Percentiles rank a stretch among this genome's conserved stretches.
Evolutionary conservation across 1,140 invertebrate genomes (phyloP).

Genomic region (Cardiocondyla obscurior): DNA sequence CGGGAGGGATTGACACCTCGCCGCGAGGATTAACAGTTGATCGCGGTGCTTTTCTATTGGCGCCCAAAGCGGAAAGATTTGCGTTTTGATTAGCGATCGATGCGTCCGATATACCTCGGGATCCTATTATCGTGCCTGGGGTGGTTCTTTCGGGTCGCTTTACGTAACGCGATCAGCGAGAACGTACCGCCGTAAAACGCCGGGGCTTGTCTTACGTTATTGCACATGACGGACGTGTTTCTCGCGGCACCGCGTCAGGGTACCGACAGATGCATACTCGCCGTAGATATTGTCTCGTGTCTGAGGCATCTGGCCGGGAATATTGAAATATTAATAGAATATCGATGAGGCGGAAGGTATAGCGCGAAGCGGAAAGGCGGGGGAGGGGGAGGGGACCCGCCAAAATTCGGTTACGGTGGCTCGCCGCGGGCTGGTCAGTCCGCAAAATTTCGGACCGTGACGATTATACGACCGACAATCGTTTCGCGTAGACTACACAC

Average conservation of each 20-base stretch:
- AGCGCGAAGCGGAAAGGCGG: not conserved
- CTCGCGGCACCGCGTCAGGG: slow-evolving; percentile 2
- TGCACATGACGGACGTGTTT: slow-evolving; percentile 71
- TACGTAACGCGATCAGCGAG: slow-evolving; percentile 17
- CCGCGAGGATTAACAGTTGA: not conserved
- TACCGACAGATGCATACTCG: slow-evolving; percentile 53
- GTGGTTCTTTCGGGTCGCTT: slow-evolving; percentile 2
- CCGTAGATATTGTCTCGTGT: slow-evolving; percentile 53
- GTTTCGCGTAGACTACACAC: not conserved
- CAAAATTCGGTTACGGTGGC: slow-evolving; percentile 35
- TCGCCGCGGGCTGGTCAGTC: slow-evolving; percentile 24
- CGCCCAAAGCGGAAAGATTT: not conserved
- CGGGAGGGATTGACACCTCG: too few relatives aligned
- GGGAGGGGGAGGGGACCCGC: not conserved
- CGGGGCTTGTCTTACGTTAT: slow-evolving; percentile 69
- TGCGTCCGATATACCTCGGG: not conserved
- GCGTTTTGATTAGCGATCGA: not conserved
- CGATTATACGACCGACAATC: not conserved
- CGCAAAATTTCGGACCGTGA: not conserved
- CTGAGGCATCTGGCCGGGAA: slow-evolving; percentile 11
- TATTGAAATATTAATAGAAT: slow-evolving; percentile 52
- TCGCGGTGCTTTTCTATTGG: not conserved
- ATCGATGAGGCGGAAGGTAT: slow-evolving; percentile 53
- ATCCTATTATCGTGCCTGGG: slow-evolving; percentile 25
- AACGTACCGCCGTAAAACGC: slow-evolving; percentile 60